Evolutionary conservation across 2,797 vertebrate genomes (phyloP).

Genomic region (Merluccius polli): DNA sequence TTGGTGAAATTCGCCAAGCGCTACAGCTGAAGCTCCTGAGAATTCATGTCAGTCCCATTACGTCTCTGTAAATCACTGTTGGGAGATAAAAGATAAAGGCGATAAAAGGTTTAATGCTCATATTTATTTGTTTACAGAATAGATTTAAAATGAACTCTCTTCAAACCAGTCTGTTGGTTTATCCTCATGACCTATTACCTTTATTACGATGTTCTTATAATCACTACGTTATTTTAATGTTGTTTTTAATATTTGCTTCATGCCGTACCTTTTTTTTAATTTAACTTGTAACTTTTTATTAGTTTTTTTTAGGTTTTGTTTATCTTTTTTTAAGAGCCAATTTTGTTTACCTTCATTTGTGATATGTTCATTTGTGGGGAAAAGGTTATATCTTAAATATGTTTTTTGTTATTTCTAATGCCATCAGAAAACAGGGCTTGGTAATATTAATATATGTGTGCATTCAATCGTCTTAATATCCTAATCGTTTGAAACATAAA

Average conservation of each 20-base stretch:
- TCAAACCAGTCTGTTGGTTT: slow-evolving; percentile 12
- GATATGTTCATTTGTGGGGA: slow-evolving; percentile 48
- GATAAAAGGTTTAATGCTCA: slow-evolving; percentile 19
- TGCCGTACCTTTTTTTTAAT: slow-evolving; percentile 51
- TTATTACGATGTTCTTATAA: slow-evolving; percentile 25
- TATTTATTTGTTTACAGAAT: slow-evolving; percentile 61
- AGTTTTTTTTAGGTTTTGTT: slow-evolving; percentile 22
- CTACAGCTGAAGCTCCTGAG: neutral
- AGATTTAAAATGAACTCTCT: slow-evolving; percentile 47
- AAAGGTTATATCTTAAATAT: neutral
- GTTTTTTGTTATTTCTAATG: slow-evolving; percentile 23
- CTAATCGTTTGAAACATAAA: slow-evolving; percentile 36
- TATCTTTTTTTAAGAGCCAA: slow-evolving; percentile 55
- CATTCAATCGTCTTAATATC: slow-evolving; percentile 33
- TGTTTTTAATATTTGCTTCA: slow-evolving; percentile 49
- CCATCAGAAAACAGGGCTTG: slow-evolving; percentile 30
- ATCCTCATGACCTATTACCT: neutral
- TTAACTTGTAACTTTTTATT: slow-evolving; percentile 25
- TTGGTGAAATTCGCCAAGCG: neutral
- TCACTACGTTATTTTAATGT: slow-evolving; percentile 66
- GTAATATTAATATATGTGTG: slow-evolving; percentile 33
- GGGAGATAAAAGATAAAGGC: slow-evolving; percentile 31
- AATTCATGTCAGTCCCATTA: slow-evolving; percentile 16
- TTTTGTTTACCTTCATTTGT: slow-evolving; percentile 31
- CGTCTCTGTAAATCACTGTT: slow-evolving; percentile 19